Evolutionary conservation across 1,140 invertebrate species (phyloP).

Genomic region (Apis cerana): DNA sequence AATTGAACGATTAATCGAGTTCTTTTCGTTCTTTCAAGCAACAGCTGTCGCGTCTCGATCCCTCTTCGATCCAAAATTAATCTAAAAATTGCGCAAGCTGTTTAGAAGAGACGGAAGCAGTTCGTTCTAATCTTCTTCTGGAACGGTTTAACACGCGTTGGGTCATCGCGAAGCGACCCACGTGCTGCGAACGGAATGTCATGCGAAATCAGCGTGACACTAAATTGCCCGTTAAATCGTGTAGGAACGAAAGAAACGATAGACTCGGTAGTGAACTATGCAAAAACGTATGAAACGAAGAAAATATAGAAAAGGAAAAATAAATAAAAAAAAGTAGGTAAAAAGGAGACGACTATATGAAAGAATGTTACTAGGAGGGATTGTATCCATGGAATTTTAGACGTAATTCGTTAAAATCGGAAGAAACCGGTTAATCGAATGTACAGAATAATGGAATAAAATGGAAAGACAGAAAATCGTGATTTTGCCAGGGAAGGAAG

Average conservation of each 20-base stretch:
- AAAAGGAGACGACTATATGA: not conserved
- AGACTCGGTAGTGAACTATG: no score
- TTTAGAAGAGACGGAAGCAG: not conserved
- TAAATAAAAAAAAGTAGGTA: not conserved
- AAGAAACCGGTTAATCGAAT: slow-evolving; percentile 19
- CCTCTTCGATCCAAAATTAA: slow-evolving; percentile 17
- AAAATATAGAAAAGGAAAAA: not conserved
- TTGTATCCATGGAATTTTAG: not conserved
- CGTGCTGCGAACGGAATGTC: slow-evolving; percentile 12
- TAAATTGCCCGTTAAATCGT: slow-evolving; percentile 11
- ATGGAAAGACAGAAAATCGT: not conserved
- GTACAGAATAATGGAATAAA: not conserved
- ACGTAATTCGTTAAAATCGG: not conserved
- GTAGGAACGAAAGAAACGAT: not conserved
- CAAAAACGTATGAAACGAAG: no score
- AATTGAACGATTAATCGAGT: not conserved
- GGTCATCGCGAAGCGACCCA: slow-evolving; percentile 12
- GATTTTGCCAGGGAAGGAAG: not conserved
- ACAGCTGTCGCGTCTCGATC: not conserved
- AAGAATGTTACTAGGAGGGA: not conserved
- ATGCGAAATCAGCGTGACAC: slow-evolving; percentile 22
- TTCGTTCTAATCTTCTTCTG: not conserved
- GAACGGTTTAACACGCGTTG: not conserved
- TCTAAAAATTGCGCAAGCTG: slow-evolving; percentile 26
- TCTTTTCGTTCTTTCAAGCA: not conserved